Evolutionary conservation across 2,888 invertebrate genomes (phyloP).

Genomic region (Portevinia maculata): DNA sequence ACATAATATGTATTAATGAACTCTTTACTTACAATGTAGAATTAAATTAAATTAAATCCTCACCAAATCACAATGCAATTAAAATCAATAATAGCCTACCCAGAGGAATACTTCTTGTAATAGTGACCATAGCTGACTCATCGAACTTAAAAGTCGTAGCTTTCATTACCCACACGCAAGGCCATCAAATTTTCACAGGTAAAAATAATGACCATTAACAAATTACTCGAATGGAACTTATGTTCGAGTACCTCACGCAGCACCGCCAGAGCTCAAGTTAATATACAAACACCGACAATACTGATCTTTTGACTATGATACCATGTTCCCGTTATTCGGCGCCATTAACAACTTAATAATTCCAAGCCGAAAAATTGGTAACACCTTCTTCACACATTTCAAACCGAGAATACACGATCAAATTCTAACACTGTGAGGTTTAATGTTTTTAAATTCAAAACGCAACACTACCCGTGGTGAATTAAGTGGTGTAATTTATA

Average conservation of each 20-base stretch:
- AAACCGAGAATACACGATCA: conserved; percentile 12
- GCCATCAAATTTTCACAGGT: not conserved
- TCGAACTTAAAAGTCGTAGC: not conserved
- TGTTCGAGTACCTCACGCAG: too few relatives aligned
- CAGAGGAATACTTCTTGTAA: too few relatives aligned
- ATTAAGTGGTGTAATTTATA: conserved; percentile 22
- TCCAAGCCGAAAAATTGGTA: conserved; percentile 24
- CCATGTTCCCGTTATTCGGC: conserved; percentile 20
- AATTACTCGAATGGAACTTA: conserved; percentile 2
- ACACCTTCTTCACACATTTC: conserved; percentile 20
- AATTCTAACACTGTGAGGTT: conserved; percentile 9
- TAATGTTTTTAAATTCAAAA: conserved; percentile 22
- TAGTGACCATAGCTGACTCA: too few relatives aligned
- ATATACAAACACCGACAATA: conserved; percentile 8
- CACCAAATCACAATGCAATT: too few relatives aligned
- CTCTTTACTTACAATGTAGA: too few relatives aligned
- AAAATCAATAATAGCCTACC: too few relatives aligned
- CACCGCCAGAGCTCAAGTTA: not conserved
- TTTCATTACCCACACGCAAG: not conserved
- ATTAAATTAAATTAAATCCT: too few relatives aligned
- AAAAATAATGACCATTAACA: not conserved
- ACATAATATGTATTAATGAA: too few relatives aligned
- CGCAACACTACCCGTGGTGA: conserved; percentile 30
- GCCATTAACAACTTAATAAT: conserved; percentile 1
- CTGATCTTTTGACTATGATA: not conserved